A percentile compares a stretch with the other conserved stretches of the same genome.
These are phyloP conservation scores for Eupeodes latifasciatus DNA, from an alignment of 2,888 invertebrate genomes.

Conservation along the genomic window DNA sequence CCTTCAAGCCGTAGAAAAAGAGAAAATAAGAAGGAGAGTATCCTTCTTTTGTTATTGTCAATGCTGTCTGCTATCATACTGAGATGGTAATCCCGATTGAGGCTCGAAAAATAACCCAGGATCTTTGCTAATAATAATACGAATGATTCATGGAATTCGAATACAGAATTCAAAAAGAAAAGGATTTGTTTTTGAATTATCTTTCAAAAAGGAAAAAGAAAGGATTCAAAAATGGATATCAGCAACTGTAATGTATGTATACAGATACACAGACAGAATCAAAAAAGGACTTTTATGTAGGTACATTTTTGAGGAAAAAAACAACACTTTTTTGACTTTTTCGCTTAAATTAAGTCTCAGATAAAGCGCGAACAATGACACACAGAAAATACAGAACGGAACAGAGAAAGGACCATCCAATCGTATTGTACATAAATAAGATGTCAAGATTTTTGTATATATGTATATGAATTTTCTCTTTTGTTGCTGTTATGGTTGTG, in stretches of 20 bases:
- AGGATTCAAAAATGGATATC: conserved; percentile 29
- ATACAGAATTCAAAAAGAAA: conserved; percentile 19
- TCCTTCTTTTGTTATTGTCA: conserved; percentile 36
- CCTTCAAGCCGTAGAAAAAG: background rate
- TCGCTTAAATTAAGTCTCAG: conserved; percentile 60
- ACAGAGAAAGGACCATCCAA: conserved; percentile 35
- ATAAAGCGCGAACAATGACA: conserved; percentile 60
- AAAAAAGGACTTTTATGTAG: conserved; percentile 28
- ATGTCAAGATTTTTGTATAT: conserved; percentile 24
- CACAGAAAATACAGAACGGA: too few species aligned
- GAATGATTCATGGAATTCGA: conserved; percentile 53
- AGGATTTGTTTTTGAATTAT: conserved; percentile 38
- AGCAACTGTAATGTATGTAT: background rate
- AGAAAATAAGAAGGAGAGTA: conserved; percentile 1
- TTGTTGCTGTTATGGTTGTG: background rate
- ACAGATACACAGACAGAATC: background rate
- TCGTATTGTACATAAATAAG: conserved; percentile 4
- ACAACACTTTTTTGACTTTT: conserved; percentile 19
- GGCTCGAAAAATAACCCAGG: conserved; percentile 23
- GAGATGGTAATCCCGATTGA: conserved; percentile 37
- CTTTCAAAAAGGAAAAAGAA: background rate
- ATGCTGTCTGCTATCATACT: conserved; percentile 15
- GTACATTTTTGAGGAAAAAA: background rate
- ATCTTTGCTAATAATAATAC: conserved; percentile 46
- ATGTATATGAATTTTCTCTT: background rate